These are phyloP conservation scores for Phoenicopterus ruber DNA, from an alignment of 2,113 vertebrate species.

Conservation along the genomic window DNA sequence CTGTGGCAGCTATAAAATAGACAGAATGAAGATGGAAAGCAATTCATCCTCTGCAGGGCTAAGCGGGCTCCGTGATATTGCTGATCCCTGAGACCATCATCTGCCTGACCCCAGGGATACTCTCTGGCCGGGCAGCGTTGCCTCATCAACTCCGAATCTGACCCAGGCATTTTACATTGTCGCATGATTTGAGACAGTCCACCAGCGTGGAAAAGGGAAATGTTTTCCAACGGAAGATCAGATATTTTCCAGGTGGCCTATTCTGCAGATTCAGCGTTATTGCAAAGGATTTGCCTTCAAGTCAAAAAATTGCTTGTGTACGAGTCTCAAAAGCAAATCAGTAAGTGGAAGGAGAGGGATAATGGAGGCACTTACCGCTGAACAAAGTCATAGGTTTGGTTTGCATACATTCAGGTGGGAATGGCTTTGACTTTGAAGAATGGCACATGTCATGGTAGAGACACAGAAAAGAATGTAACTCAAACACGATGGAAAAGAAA, in stretches of 20 bases:
- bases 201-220: background rate
- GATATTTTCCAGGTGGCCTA: slow-evolving; percentile 23
- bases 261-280: background rate
- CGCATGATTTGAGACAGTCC: background rate
- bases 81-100: background rate
- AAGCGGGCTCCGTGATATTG: background rate
- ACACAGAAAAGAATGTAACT: background rate
- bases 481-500: background rate
- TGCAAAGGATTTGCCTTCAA: slow-evolving; percentile 1
- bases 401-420: slow-evolving; percentile 27
- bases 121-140: background rate
- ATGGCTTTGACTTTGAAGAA: slow-evolving; percentile 17
- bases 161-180: background rate
- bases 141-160: background rate
- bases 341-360: background rate
- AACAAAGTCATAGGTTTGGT: background rate
- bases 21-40: slow-evolving; percentile 31
- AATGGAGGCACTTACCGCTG: slow-evolving; percentile 8
- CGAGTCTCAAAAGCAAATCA: background rate
- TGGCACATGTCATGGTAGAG: background rate
- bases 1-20: slow-evolving; percentile 31
- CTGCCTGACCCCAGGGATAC: background rate
- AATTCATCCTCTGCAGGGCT: background rate
- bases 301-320: background rate
- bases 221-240: background rate